These are phyloP conservation scores for Hypomesus transpacificus DNA, from an alignment of 2,113 vertebrate genomes.

Conservation along the genomic window DNA sequence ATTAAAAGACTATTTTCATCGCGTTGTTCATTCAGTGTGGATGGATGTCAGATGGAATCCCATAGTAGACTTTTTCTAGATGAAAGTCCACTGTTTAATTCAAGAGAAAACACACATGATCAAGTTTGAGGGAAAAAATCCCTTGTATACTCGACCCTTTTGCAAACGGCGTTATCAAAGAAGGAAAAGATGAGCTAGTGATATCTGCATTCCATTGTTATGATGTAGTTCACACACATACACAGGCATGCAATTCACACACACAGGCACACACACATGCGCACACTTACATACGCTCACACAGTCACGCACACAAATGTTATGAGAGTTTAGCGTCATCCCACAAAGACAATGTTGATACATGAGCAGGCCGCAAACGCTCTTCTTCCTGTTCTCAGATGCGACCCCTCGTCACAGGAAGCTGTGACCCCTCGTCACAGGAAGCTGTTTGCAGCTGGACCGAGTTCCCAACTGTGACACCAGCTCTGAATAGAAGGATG, in stretches of 20 bases:
- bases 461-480: slow-evolving; percentile 76
- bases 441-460: slow-evolving; percentile 78
- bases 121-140: too few relatives aligned
- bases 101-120: too few relatives aligned
- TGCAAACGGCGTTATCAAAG: not conserved
- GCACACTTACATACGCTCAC: not conserved
- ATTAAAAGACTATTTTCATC: not conserved
- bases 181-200: slow-evolving; percentile 9
- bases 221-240: not conserved
- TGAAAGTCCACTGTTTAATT: not conserved
- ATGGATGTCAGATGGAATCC: not conserved
- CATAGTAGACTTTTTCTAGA: not conserved
- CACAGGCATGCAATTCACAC: not conserved
- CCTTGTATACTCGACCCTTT: too few relatives aligned
- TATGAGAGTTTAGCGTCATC: not conserved
- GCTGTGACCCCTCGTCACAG: slow-evolving; percentile 69
- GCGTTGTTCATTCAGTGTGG: not conserved
- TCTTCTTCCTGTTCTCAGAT: slow-evolving; percentile 76
- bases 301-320: not conserved
- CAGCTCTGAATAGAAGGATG: slow-evolving; percentile 86
- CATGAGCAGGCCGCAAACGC: slow-evolving; percentile 32
- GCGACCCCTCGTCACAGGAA: slow-evolving; percentile 73
- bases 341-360: slow-evolving; percentile 10
- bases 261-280: not conserved
- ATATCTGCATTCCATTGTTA: slow-evolving; percentile 18